A percentile compares a stretch with the other conserved stretches of the same genome.
Evolutionary conservation across 1,140 invertebrate genomes (phyloP).

Genomic region (Drosophila cardini): DNA sequence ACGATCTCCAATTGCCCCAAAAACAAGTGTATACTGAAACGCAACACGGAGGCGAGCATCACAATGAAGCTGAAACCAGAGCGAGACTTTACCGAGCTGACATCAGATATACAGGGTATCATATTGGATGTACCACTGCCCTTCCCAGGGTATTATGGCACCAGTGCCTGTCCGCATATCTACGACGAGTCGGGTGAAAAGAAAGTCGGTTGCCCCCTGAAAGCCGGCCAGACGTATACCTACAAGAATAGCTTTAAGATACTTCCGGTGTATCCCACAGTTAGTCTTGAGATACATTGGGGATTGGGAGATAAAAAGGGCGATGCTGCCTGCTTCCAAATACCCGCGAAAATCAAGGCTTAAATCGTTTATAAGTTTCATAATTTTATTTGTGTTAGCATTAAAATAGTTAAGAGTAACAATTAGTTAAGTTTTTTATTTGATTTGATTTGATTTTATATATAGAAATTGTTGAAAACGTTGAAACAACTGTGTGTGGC

Average conservation of each 20-base stretch:
- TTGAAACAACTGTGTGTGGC: constrained; percentile 2
- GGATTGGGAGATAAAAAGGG: constrained; percentile 85
- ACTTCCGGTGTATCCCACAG: constrained; percentile 88
- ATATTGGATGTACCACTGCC: constrained; percentile 88
- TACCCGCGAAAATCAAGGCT: constrained; percentile 87
- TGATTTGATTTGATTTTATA: too few relatives aligned
- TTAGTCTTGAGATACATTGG: constrained; percentile 88
- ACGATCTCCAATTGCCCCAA: constrained; percentile 87
- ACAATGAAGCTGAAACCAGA: constrained; percentile 87
- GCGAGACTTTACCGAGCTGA: constrained; percentile 85
- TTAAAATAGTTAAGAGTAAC: constrained; percentile 66
- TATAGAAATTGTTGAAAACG: constrained; percentile 12
- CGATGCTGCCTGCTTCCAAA: constrained; percentile 88
- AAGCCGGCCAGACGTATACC: constrained; percentile 87
- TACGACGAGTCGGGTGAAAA: constrained; percentile 86
- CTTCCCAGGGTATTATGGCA: constrained; percentile 91
- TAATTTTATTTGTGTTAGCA: constrained; percentile 25
- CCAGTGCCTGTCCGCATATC: constrained; percentile 88
- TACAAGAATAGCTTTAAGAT: constrained; percentile 90
- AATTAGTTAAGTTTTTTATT: constrained; percentile 62
- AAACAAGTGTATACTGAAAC: constrained; percentile 88
- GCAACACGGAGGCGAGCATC: constrained; percentile 86
- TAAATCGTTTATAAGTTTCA: constrained; percentile 62
- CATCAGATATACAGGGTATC: constrained; percentile 87
- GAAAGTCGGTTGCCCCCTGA: constrained; percentile 88